Evolutionary conservation across 2,113 vertebrate species (phyloP), one percentile per base, ranked within the genome.

Genomic region (Mastomys coucha): DNA sequence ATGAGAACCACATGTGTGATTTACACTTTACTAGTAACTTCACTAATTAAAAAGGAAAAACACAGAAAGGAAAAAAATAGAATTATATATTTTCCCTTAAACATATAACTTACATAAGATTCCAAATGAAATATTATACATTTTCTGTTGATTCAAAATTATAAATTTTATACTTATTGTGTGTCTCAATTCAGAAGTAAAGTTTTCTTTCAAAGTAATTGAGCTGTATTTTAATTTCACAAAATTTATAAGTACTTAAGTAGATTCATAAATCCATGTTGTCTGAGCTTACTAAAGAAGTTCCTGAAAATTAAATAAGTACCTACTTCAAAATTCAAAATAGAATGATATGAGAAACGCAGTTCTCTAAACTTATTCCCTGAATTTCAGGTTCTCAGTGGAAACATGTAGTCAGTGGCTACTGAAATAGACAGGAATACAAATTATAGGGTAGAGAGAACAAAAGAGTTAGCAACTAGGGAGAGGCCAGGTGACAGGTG

Each of bases 51-150:
- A 96, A 95, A 90, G 26, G 36, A 76, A 88, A 3, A 42, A 69
- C 17, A 69, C 1, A 51, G 73, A 88, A 58, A 39, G 39, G 26
- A 28, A 12, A 33, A 91, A 65, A 93, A 75, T 88, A 89, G 58
- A 81, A 85, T 91, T 49, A 75, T 58, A 12, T 60, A 49, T 91
- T 84, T 77, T 65, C 39, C 76, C 85, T 88, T 92, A 91, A 92
- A 31, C 19, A 36, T 89, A 16, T 1, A 69, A 88, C 90, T 49
- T 51, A 31, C 56, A 22, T 78, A 80, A 72, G 58, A 69, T 42
- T 65, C 70, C 20, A n/a, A 88, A 70, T 20, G n/a, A n/a, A 39
- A 39, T 72, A 73, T 22, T 81, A 73, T 33, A 33, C 22, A 60
- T 78, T 90, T 16, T 19, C 63, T 80, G n/a, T 12, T 39, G 33